Base-by-base conservation (phyloP, 30 jellyfish, hydroid and myxozoan species). In the Chrysaora quinquecirrha region DNA sequence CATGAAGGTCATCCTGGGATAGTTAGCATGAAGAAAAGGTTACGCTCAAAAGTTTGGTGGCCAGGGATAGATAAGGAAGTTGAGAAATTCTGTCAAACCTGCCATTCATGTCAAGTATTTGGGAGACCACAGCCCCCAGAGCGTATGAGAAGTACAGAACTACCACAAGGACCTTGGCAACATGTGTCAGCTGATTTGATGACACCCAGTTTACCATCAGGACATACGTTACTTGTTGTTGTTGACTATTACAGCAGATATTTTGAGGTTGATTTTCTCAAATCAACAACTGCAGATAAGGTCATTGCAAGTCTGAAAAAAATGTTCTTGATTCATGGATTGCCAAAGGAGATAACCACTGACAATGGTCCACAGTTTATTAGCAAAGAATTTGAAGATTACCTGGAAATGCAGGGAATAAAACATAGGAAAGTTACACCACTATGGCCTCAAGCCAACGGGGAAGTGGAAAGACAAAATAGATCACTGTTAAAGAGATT, bases 381-480 rank as follows among this genome's bases (percentile, higher is more conserved):
- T 33, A 58, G 87, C 76, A 58, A n/a, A 31, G 94, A 83, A 48
- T 70, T 83, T 60, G 87, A 35, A 69, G 64, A 32, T 19, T 69
- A 50, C 46, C 32, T 83, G 23, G 81, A 82, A 82, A 58, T 28
- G 60, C 80, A 49, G 71, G 87, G 87, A 33, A 82, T 82, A 12
- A 60, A 56, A 30, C 80, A 69, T 71, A 52, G 71, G 34, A 47
- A 34, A 67, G 73, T 34, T 23, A 82, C 87, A 68, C 94, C 94
- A 73, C 70, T 54, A 23, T 83, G 94, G 89, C 94, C 94, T 4
- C 87, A 72, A 83, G 88, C 87, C 80, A 83, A 83, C 54, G 88
- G 81, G 67, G 87, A 71, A 50, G 70, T 78, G 61, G 89, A 62
- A 78, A 34, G 82, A 61, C 71, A 30, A 34, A 78, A 62, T 48